These are phyloP conservation scores for Forbesichthys agassizii DNA, from an alignment of 2,113 vertebrate genomes.

Conservation along the genomic window DNA sequence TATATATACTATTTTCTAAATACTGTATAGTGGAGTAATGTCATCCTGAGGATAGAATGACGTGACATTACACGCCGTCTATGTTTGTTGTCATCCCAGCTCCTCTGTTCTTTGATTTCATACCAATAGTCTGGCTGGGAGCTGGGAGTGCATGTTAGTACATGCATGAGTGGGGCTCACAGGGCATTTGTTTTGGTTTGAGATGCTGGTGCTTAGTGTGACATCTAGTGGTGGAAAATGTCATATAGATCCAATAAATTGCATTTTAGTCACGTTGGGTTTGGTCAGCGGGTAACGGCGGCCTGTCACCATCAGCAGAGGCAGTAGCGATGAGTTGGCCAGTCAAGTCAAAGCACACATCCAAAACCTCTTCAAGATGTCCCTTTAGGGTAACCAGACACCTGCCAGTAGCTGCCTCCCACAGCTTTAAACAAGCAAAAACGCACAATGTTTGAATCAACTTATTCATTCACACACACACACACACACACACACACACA, in stretches of 20 bases:
- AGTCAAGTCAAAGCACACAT: conserved; percentile 90
- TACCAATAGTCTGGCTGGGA: too few relatives aligned
- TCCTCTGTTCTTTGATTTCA: too few relatives aligned
- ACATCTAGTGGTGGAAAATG: too few relatives aligned
- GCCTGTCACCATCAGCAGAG: conserved; percentile 88
- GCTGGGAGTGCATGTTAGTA: too few relatives aligned
- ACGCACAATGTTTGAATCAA: neutral
- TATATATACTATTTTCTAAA: too few relatives aligned
- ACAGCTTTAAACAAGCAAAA: conserved; percentile 76
- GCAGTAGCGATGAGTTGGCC: conserved; percentile 89
- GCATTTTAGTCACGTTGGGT: neutral
- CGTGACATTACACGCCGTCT: too few relatives aligned
- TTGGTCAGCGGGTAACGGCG: neutral
- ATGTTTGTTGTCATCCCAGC: too few relatives aligned
- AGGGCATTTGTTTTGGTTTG: too few relatives aligned
- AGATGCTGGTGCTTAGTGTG: too few relatives aligned
- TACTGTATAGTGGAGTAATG: too few relatives aligned
- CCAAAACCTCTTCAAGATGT: conserved; percentile 88
- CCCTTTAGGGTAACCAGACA: conserved; percentile 83
- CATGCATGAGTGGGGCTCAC: too few relatives aligned
- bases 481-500: neutral
- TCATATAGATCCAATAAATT: neutral
- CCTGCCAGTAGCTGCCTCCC: conserved; percentile 81
- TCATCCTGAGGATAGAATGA: too few relatives aligned
- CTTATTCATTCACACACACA: neutral